Evolutionary conservation across 1,140 invertebrate species (phyloP).

Genomic region (Kradibia gibbosae): DNA sequence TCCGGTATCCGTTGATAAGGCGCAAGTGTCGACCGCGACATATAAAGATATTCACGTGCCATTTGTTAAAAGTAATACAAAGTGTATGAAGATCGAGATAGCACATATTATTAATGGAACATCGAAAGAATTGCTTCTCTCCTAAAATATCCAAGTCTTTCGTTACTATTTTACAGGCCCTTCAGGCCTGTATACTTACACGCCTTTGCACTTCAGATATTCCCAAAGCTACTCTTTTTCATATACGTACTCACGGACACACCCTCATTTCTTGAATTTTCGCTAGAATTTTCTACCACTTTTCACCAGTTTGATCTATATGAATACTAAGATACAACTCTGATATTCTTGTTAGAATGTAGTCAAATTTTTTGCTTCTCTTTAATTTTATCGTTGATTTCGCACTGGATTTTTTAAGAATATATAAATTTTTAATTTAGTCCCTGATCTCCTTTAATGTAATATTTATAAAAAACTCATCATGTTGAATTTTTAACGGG

Average conservation of each 20-base stretch:
- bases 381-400: constrained; percentile 7
- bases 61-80: not conserved
- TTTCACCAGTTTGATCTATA: too few relatives aligned
- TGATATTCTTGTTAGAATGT: not conserved
- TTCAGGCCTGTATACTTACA: too few relatives aligned
- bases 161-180: not conserved
- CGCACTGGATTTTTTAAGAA: not conserved
- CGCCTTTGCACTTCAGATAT: too few relatives aligned
- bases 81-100: not conserved
- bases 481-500: not conserved
- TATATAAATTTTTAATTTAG: not conserved
- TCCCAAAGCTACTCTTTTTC: too few relatives aligned
- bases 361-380: not conserved
- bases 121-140: constrained; percentile 15
- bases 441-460: too few relatives aligned
- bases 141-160: not conserved
- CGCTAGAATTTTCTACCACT: too few relatives aligned
- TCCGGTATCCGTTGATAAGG: not conserved
- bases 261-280: too few relatives aligned
- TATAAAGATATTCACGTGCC: not conserved
- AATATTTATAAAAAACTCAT: too few relatives aligned
- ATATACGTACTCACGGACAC: too few relatives aligned
- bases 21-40: not conserved
- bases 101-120: constrained; percentile 8
- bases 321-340: not conserved